Evolutionary conservation across 2,113 vertebrate genomes (phyloP).

Genomic region (Poeciliopsis occidentalis): DNA sequence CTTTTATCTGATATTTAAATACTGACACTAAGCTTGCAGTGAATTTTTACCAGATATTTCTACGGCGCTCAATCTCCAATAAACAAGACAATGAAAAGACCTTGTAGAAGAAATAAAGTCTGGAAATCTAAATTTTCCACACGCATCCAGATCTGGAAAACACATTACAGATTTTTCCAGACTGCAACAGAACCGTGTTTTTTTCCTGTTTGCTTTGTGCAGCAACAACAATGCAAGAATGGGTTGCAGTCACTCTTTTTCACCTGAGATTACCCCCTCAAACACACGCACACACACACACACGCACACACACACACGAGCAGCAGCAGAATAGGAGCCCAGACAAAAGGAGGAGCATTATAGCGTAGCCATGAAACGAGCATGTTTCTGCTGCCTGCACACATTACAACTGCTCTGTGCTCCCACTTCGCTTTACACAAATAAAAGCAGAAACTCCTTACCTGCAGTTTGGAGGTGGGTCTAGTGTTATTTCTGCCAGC

Average conservation of each 20-base stretch:
- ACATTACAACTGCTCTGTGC: conserved; percentile 22
- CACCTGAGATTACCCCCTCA: conserved; percentile 48
- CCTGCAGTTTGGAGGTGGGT: conserved; percentile 99
- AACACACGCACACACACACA: conserved; percentile 16
- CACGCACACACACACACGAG: neutral
- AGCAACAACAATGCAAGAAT: conserved; percentile 13
- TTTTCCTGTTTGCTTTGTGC: neutral
- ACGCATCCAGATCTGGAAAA: neutral
- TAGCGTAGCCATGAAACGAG: conserved; percentile 25
- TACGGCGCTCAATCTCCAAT: neutral
- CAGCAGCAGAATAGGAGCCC: conserved; percentile 19
- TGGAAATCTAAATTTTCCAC: neutral
- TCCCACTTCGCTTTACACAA: conserved; percentile 9
- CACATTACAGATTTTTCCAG: neutral
- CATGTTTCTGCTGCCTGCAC: conserved; percentile 3
- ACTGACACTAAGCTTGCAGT: neutral
- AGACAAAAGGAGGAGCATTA: conserved; percentile 25
- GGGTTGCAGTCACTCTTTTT: conserved; percentile 11
- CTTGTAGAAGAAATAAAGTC: too few relatives aligned
- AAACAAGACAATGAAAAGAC: too few relatives aligned
- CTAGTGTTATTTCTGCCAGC: conserved; percentile 98
- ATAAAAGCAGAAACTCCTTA: conserved; percentile 71
- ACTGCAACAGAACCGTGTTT: neutral
- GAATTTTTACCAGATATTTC: neutral
- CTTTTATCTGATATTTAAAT: neutral